Evolutionary conservation across 1,140 invertebrate genomes (phyloP), one percentile per base, ranked within the genome.

Genomic region (Caenorhabditis inopinata): DNA sequence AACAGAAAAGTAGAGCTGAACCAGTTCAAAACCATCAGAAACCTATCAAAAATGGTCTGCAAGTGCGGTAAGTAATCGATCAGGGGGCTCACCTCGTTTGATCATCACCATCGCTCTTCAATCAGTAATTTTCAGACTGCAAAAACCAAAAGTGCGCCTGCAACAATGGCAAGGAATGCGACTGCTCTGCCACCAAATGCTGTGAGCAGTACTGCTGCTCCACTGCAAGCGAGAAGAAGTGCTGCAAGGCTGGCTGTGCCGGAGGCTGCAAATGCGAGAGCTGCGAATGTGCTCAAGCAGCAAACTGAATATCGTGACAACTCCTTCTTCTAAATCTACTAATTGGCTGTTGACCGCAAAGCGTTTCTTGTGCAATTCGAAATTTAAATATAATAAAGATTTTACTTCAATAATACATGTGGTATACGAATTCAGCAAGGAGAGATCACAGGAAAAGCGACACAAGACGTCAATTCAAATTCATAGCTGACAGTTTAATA

Each of bases 181-280:
- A 68, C 7, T 68, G 58, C 58, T 38, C 58, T 12, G 58, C 35
- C 11, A 7, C n/a, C 2, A 68, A 68, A 18, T 68, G 58, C 32
- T 68, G 58, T 38, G 58, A 68, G n/a, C 32, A 68, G 18, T 68
- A 68, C 32, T 68, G 58, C n/a, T 42, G 58, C 58, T 21, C 29
- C 1, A 68, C 32, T 68, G 58, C 58, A 4, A 27, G 25, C 38
- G 58, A 68, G 32, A 68, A 68, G 32, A 68, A 68, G 18, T 29
- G 29, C 53, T 58, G 25, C 53, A 32, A 58, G n/a, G 2, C 29
- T 35, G 29, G 29, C 16, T 58, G 53, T 21, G 25, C 58, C n/a
- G 32, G 58, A 12, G 58, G 58, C 35, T 68, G 58, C 32, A 68
- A 68, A 1, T 68, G 58, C 23, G 32, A 29, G 16, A 68, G 23